Percentiles rank a stretch among this genome's conserved stretches.
phyloP scores from a whole-genome alignment of 2,113 vertebrate species.

The Illadopsis cleaveri region DNA sequence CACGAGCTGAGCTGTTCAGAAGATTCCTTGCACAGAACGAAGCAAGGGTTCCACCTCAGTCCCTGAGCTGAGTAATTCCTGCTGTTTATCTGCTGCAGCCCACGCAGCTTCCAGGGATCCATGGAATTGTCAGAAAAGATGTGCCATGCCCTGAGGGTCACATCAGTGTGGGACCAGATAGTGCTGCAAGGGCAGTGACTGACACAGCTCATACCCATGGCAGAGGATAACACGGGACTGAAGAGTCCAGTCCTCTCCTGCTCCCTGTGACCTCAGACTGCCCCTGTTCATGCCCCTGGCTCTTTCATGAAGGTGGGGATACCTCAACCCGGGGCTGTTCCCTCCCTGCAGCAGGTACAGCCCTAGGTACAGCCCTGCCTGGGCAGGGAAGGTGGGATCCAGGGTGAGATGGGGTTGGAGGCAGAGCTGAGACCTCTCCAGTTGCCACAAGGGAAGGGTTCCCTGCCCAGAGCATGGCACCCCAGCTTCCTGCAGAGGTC shows the following conservation, averaged over 20 bases:
- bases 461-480: not conserved
- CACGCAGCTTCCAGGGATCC: not conserved
- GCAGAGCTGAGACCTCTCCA: not conserved
- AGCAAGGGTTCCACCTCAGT: not conserved
- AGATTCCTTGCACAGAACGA: not conserved
- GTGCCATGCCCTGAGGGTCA: not conserved
- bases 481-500: not conserved
- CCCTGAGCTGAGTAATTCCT: not conserved
- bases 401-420: not conserved
- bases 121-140: not conserved
- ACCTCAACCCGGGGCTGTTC: not conserved
- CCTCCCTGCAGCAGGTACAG: not conserved
- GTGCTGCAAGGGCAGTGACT: not conserved
- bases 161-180: not conserved
- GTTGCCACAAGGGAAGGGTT: not conserved
- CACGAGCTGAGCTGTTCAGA: not conserved
- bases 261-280: not conserved
- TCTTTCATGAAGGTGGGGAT: not conserved
- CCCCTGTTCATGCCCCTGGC: not conserved
- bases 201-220: not conserved
- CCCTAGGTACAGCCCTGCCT: not conserved
- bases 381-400: not conserved
- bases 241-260: not conserved
- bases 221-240: not conserved
- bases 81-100: not conserved